Percentiles rank a stretch among this genome's conserved stretches.
phyloP scores from a whole-genome alignment of 2,888 invertebrate species.

The Nomada fabriciana region DNA sequence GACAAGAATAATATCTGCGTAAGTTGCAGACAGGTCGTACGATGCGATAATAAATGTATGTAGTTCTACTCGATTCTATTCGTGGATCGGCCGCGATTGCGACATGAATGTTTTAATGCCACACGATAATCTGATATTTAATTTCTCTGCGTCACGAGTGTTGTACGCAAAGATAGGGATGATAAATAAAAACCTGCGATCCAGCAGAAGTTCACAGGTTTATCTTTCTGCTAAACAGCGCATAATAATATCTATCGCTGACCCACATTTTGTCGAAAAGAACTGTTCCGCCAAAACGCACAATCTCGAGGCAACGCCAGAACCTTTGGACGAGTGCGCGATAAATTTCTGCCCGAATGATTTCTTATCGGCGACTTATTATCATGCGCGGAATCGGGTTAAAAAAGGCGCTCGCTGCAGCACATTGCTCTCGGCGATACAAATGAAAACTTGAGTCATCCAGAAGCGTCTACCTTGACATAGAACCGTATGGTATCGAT shows the following conservation, averaged over 20 bases:
- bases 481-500: slow-evolving; percentile 36
- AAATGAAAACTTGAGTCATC: slow-evolving; percentile 10
- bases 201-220: too few species aligned
- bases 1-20: neutral
- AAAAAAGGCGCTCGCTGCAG: slow-evolving; percentile 2
- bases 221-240: too few species aligned
- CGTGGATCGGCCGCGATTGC: too few species aligned
- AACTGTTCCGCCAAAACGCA: neutral
- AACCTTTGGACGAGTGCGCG: slow-evolving; percentile 10
- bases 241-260: too few species aligned
- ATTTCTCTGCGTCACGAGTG: too few species aligned
- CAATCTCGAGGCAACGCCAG: neutral
- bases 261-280: neutral
- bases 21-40: neutral
- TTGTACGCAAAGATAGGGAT: too few species aligned
- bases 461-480: slow-evolving; percentile 32
- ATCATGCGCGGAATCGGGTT: slow-evolving; percentile 7
- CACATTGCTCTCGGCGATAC: slow-evolving; percentile 11
- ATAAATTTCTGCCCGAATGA: slow-evolving; percentile 18
- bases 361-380: slow-evolving; percentile 10
- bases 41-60: too few species aligned
- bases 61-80: too few species aligned
- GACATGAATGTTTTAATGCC: too few species aligned
- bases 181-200: too few species aligned
- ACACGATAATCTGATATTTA: too few species aligned